Evolutionary conservation across 2,797 vertebrate species (phyloP).

Genomic region (Potorous gilbertii): DNA sequence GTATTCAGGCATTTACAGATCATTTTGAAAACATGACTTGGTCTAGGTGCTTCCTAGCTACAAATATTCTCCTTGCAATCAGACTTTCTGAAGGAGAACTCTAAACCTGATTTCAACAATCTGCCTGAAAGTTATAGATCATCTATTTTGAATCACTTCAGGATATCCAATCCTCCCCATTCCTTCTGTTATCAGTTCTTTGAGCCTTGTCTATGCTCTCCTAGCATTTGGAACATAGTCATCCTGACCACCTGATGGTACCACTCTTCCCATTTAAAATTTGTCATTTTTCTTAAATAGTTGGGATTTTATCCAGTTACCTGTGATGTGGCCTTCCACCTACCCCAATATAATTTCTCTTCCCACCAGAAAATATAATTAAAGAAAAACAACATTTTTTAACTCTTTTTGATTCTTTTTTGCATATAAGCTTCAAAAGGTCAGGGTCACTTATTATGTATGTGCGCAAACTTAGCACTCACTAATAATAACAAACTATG

Average conservation of each 20-base stretch:
- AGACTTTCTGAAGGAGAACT: not conserved
- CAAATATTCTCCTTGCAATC: not conserved
- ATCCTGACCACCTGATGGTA: not conserved
- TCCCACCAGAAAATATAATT: not conserved
- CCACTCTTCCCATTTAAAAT: not conserved
- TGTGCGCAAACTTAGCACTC: not conserved
- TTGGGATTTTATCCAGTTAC: not conserved
- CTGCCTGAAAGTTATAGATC: not conserved
- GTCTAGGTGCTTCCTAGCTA: not conserved
- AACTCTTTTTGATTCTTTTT: no score
- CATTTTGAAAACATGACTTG: not conserved
- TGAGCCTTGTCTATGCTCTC: not conserved
- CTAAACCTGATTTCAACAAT: not conserved
- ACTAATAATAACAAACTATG: not conserved
- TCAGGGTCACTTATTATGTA: not conserved
- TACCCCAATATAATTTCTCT: not conserved
- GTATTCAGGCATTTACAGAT: not conserved
- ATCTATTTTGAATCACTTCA: not conserved
- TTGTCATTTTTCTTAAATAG: not conserved
- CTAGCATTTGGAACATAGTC: not conserved
- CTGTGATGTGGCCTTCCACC: not conserved
- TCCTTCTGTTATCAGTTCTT: not conserved
- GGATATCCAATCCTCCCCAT: not conserved
- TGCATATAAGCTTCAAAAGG: not conserved
- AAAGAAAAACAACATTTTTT: not conserved